Percentiles rank a stretch among this genome's conserved stretches.
Evolutionary conservation across 1,140 invertebrate genomes (phyloP).

Genomic region (Oryctes rhinoceros): DNA sequence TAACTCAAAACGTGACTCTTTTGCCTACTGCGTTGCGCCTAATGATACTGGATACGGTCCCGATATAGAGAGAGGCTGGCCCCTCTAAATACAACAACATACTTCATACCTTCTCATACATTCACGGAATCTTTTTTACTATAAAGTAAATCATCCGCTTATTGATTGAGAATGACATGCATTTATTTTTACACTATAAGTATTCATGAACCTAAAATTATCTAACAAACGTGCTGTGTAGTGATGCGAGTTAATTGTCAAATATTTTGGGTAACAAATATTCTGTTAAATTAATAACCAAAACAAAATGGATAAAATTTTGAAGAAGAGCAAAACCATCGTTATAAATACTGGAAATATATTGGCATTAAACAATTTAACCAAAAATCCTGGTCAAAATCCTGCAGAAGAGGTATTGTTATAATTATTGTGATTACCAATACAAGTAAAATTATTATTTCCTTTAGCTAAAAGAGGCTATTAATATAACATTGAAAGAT

Average conservation of each 20-base stretch:
- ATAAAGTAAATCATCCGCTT: too few relatives aligned
- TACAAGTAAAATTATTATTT: background rate
- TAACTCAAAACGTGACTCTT: too few relatives aligned
- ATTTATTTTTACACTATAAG: background rate
- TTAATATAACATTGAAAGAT: constrained; percentile 71
- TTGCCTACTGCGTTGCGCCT: too few relatives aligned
- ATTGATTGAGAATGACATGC: constrained; percentile 29
- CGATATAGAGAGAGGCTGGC: too few relatives aligned
- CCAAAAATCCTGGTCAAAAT: constrained; percentile 82
- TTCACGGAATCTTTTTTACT: background rate
- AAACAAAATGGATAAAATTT: constrained; percentile 13
- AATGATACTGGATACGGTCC: too few relatives aligned
- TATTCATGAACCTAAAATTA: background rate
- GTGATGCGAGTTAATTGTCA: constrained; percentile 3
- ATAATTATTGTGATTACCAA: constrained; percentile 31
- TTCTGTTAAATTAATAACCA: background rate
- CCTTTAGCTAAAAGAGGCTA: constrained; percentile 75
- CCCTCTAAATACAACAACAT: background rate
- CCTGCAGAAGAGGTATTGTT: constrained; percentile 80
- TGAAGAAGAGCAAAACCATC: constrained; percentile 30
- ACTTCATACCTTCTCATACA: background rate
- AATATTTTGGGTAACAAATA: background rate
- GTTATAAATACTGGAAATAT: constrained; percentile 87
- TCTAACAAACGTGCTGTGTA: background rate
- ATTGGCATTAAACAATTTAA: constrained; percentile 80